A percentile compares a stretch with the other conserved stretches of the same genome.
Evolutionary conservation across 1,140 invertebrate genomes (phyloP).

Genomic region (Ceratina australensis): DNA sequence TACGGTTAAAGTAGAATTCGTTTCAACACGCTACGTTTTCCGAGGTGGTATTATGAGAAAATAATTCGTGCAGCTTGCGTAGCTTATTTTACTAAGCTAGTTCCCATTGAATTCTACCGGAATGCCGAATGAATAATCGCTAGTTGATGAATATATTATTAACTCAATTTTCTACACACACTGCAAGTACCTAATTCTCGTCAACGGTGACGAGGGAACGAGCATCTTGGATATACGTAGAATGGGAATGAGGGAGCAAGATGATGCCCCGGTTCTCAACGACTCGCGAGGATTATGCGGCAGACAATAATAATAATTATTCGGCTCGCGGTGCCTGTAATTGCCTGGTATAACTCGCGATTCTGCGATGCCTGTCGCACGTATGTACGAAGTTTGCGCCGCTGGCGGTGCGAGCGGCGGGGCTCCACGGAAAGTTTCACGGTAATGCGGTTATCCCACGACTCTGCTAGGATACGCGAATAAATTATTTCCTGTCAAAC

Average conservation of each 20-base stretch:
- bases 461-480: slow-evolving; percentile 8
- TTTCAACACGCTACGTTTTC: too few relatives aligned
- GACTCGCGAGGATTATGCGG: slow-evolving; percentile 48
- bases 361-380: slow-evolving; percentile 53
- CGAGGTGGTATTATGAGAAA: too few relatives aligned
- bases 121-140: too few relatives aligned
- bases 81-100: too few relatives aligned
- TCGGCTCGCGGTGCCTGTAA: slow-evolving; percentile 54
- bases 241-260: not conserved
- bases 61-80: too few relatives aligned
- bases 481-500: slow-evolving; percentile 44
- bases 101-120: too few relatives aligned
- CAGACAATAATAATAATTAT: slow-evolving; percentile 63
- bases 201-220: not conserved
- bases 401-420: not conserved
- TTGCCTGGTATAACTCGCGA: slow-evolving; percentile 57
- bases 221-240: not conserved
- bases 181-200: too few relatives aligned
- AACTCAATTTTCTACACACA: too few relatives aligned
- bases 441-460: slow-evolving; percentile 37
- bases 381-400: slow-evolving; percentile 49
- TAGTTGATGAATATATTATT: too few relatives aligned
- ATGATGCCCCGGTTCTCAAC: slow-evolving; percentile 31
- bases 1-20: too few relatives aligned
- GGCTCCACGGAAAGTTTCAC: slow-evolving; percentile 46